A percentile compares a stretch with the other conserved stretches of the same genome.
phyloP scores from a whole-genome alignment of 2,797 vertebrate genomes.

The Poeciliopsis infans region DNA sequence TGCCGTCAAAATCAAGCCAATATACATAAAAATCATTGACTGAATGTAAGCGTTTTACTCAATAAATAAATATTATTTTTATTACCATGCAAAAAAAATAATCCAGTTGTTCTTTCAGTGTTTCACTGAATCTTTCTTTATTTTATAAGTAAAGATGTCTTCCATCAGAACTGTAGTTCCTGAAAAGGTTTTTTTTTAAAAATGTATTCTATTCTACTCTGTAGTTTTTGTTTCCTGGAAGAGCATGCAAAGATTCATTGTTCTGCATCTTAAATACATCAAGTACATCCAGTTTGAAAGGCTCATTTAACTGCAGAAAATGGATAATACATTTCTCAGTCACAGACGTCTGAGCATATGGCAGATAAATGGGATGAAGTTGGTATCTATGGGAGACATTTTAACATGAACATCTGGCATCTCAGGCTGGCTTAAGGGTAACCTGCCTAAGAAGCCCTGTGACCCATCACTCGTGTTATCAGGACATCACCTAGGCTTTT shows the following conservation, averaged over 20 bases:
- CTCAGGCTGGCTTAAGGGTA: constrained; percentile 60
- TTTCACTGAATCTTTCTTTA: background rate
- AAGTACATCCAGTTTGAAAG: constrained; percentile 18
- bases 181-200: background rate
- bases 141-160: background rate
- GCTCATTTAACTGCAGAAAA: constrained; percentile 35
- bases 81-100: background rate
- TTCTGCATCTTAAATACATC: constrained; percentile 24
- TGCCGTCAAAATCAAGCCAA: too few relatives aligned
- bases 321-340: constrained; percentile 44
- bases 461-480: constrained; percentile 45
- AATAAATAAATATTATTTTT: background rate
- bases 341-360: constrained; percentile 34
- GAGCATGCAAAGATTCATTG: background rate
- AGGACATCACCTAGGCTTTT: constrained; percentile 59
- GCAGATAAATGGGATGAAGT: constrained; percentile 24
- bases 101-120: background rate
- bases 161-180: background rate
- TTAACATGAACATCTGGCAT: constrained; percentile 48
- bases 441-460: constrained; percentile 39
- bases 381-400: constrained; percentile 39
- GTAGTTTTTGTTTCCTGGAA: background rate
- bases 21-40: background rate
- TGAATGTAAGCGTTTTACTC: background rate
- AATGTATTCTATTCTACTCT: background rate